Evolutionary conservation across 2,797 vertebrate genomes (phyloP).

Genomic region (Artibeus jamaicensis): DNA sequence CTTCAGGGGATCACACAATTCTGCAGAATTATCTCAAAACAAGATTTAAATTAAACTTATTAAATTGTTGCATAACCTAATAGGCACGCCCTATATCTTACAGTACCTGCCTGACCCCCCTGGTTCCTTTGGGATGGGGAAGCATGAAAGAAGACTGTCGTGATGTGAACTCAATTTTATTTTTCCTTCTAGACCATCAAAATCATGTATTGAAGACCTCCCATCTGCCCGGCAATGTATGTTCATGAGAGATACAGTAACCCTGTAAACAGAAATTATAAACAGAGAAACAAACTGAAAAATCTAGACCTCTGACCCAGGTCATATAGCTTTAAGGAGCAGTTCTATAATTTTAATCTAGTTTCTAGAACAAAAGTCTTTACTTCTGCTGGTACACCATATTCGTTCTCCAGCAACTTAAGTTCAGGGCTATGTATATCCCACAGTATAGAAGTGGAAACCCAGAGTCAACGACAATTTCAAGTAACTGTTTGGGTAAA

Average conservation of each 20-base stretch:
- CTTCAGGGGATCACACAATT: background rate
- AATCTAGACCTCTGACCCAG: background rate
- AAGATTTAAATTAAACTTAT: slow-evolving; percentile 9
- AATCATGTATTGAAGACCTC: background rate
- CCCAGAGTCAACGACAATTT: background rate
- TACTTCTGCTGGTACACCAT: background rate
- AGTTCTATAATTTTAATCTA: background rate
- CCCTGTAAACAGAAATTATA: background rate
- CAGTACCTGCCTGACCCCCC: background rate
- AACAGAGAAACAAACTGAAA: background rate
- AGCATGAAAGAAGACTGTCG: background rate
- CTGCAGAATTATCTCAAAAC: background rate
- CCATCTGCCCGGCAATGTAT: background rate
- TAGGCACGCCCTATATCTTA: background rate
- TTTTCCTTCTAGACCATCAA: background rate
- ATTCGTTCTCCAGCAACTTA: background rate
- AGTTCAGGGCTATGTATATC: background rate
- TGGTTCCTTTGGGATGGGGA: background rate
- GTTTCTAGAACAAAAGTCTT: background rate
- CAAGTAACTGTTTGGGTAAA: background rate
- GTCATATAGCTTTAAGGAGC: background rate
- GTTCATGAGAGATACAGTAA: background rate
- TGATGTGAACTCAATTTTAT: background rate
- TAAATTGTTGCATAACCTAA: background rate
- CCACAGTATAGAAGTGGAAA: background rate